These are phyloP conservation scores for Tragelaphus buxtoni DNA, from an alignment of 2,113 vertebrate species.

Conservation along the genomic window DNA sequence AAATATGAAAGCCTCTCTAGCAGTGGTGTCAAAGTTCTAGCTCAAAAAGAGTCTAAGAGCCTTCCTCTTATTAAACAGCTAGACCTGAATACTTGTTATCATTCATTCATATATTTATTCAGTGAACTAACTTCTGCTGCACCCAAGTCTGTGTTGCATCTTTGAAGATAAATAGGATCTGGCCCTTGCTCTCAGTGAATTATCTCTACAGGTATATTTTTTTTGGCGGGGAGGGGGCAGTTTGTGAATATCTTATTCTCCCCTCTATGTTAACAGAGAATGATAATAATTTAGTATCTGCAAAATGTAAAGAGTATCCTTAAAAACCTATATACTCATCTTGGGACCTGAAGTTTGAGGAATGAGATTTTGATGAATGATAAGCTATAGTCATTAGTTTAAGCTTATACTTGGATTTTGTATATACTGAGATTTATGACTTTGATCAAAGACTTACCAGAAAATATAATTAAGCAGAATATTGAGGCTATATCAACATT, in stretches of 20 bases:
- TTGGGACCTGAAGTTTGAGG: not conserved
- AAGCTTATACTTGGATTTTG: not conserved
- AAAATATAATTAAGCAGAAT: not conserved
- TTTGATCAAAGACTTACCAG: not conserved
- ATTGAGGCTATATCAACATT: not conserved
- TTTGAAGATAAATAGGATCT: not conserved
- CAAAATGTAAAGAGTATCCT: not conserved
- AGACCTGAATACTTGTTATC: not conserved
- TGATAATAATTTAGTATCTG: not conserved
- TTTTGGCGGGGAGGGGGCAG: not conserved
- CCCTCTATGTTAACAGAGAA: not conserved
- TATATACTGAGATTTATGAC: not conserved
- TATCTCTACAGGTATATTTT: not conserved
- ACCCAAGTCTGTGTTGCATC: not conserved
- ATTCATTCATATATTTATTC: not conserved
- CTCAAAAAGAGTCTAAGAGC: not conserved
- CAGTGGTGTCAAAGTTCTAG: not conserved
- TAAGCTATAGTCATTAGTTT: not conserved
- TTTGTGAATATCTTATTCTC: not conserved
- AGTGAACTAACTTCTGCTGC: not conserved
- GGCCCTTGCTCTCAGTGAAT: not conserved
- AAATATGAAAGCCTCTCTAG: not conserved
- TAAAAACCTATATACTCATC: not conserved
- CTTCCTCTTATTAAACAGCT: not conserved
- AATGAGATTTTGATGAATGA: not conserved